These are phyloP conservation scores for Poeciliopsis prolifica DNA, from an alignment of 2,113 vertebrate genomes.

Conservation along the genomic window DNA sequence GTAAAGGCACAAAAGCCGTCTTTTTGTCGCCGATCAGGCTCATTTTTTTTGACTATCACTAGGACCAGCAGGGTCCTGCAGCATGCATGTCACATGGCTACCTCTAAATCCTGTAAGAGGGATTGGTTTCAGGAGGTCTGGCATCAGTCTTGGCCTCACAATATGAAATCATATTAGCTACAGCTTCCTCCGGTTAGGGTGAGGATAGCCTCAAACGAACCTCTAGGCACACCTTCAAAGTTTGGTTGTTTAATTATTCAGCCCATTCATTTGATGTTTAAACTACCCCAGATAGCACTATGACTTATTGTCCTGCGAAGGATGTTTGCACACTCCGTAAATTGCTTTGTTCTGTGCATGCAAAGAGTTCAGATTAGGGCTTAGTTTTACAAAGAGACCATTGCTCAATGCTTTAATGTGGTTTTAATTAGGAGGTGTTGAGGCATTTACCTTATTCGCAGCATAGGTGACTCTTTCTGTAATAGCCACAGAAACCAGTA, in stretches of 20 bases:
- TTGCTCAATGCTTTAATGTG: constrained; percentile 73
- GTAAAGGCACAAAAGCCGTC: constrained; percentile 63
- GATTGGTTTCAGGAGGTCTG: constrained; percentile 75
- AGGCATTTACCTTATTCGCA: constrained; percentile 66
- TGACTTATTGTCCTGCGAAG: constrained; percentile 74
- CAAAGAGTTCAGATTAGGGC: constrained; percentile 75
- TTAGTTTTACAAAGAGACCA: constrained; percentile 74
- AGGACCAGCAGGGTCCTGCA: constrained; percentile 54
- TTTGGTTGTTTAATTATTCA: constrained; percentile 75
- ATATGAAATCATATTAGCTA: constrained; percentile 81
- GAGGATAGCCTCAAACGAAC: constrained; percentile 68
- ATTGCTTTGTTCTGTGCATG: constrained; percentile 76
- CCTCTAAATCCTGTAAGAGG: constrained; percentile 75
- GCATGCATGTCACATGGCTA: constrained; percentile 66
- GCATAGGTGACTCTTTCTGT: constrained; percentile 59
- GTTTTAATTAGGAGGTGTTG: constrained; percentile 76
- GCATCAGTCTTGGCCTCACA: constrained; percentile 65
- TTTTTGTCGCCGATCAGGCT: constrained; percentile 67
- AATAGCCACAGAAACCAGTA: constrained; percentile 68
- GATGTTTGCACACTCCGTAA: constrained; percentile 76
- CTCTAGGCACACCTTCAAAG: constrained; percentile 70
- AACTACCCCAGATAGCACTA: constrained; percentile 71
- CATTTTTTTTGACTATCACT: constrained; percentile 66
- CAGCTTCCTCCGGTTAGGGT: constrained; percentile 69
- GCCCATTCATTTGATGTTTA: constrained; percentile 74